phyloP scores from a whole-genome alignment of 2,797 vertebrate species.

The Onychomys arenicola region DNA sequence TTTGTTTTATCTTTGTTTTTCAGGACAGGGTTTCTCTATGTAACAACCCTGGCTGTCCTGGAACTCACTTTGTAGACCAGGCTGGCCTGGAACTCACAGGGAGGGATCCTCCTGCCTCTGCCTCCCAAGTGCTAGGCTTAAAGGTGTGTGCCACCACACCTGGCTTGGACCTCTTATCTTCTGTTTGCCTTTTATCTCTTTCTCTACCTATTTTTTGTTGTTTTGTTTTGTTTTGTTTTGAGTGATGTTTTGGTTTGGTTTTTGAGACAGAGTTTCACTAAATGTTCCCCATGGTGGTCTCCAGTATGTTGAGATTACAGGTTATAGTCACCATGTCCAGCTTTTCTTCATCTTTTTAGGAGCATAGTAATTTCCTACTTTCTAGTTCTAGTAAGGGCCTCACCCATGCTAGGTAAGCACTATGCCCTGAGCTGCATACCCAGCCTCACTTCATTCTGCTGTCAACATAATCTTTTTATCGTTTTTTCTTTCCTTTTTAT shows the following conservation, averaged over 20 bases:
- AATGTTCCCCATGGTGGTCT: background rate
- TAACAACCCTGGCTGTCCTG: background rate
- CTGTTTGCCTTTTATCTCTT: slow-evolving; percentile 31
- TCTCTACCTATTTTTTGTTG: background rate
- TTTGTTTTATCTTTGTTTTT: background rate
- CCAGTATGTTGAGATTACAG: background rate
- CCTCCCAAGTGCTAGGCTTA: background rate
- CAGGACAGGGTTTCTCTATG: background rate
- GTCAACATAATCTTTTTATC: background rate
- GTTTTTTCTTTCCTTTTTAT: slow-evolving; percentile 23
- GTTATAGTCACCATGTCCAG: background rate
- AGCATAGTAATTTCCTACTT: background rate
- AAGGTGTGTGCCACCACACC: background rate
- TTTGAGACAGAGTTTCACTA: background rate
- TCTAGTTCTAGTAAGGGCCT: background rate
- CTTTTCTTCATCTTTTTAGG: background rate
- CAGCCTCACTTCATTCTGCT: slow-evolving; percentile 4
- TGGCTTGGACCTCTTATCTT: background rate
- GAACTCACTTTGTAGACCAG: background rate
- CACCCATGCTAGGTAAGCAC: background rate
- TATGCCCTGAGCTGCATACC: too few species aligned
- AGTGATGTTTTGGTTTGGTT: background rate
- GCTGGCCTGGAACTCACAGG: background rate
- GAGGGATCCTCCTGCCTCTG: background rate
- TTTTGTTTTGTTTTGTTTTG: background rate